Evolutionary conservation across 2,113 vertebrate species (phyloP).

Genomic region (Tachycineta bicolor): DNA sequence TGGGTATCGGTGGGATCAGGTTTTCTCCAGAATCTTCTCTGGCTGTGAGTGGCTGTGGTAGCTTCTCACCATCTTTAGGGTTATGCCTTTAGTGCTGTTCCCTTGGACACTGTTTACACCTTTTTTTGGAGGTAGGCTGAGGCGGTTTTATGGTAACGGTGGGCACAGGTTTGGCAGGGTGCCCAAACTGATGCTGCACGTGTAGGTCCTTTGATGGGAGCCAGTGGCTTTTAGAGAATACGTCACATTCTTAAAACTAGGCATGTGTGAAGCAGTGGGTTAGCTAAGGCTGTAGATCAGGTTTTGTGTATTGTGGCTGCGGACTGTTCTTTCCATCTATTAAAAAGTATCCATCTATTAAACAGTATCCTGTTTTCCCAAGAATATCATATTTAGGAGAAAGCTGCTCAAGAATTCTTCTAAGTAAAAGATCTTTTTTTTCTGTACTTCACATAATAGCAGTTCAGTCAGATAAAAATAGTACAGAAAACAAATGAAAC

Average conservation of each 20-base stretch:
- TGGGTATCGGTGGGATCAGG: neutral
- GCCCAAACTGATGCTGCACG: neutral
- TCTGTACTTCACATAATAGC: conserved; percentile 36
- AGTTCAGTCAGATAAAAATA: conserved; percentile 58
- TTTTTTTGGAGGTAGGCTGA: neutral
- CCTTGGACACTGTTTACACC: neutral
- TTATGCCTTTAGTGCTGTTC: neutral
- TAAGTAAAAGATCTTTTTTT: conserved; percentile 19
- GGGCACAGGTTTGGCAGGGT: neutral
- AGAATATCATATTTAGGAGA: conserved; percentile 62
- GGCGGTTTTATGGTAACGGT: neutral
- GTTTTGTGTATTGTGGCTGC: conserved; percentile 55
- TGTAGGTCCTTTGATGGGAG: neutral
- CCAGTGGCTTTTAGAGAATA: neutral
- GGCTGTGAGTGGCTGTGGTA: neutral
- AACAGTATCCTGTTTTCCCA: conserved; percentile 71
- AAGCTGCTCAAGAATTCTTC: conserved; percentile 39
- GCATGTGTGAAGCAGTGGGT: neutral
- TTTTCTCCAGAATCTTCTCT: neutral
- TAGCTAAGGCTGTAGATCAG: conserved; percentile 34
- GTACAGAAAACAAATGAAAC: conserved; percentile 61
- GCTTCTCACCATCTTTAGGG: neutral
- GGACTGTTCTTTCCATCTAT: conserved; percentile 56
- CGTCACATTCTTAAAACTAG: neutral
- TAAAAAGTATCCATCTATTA: conserved; percentile 63